phyloP scores from a whole-genome alignment of 2,113 vertebrate genomes.

The Terrapene triunguis region DNA sequence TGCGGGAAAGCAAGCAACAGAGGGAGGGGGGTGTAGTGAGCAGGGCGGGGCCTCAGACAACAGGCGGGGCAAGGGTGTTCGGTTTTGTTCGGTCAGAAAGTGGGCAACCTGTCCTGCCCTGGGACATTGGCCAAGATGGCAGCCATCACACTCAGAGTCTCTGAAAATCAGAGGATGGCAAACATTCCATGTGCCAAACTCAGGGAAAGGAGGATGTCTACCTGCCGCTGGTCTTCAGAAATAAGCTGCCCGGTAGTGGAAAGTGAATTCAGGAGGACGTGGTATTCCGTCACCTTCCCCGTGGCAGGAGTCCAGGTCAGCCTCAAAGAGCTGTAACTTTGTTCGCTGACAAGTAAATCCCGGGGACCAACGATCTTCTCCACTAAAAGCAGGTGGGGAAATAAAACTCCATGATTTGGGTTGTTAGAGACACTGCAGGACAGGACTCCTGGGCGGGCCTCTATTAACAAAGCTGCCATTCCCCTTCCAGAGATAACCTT shows the following conservation, averaged over 20 bases:
- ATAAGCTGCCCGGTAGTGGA: conserved; percentile 63
- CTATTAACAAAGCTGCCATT: fast-evolving
- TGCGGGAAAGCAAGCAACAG: no score
- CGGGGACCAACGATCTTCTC: conserved; percentile 80
- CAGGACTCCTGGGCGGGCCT: fast-evolving
- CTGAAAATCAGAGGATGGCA: not conserved
- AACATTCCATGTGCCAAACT: not conserved
- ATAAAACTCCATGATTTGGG: not conserved
- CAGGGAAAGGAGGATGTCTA: not conserved
- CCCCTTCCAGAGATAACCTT: fast-evolving
- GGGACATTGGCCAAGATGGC: not conserved
- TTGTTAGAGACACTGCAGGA: fast-evolving
- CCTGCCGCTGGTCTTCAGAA: conserved; percentile 77
- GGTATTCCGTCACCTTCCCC: conserved; percentile 84
- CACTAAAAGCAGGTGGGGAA: conserved; percentile 60
- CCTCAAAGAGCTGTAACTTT: conserved; percentile 83
- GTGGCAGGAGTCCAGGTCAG: conserved; percentile 88
- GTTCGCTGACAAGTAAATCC: conserved; percentile 83
- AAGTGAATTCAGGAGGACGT: conserved; percentile 78
- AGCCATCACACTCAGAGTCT: not conserved
- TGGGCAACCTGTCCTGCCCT: no score
- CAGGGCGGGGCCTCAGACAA: no score
- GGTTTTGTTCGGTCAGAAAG: no score
- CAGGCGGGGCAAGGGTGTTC: no score
- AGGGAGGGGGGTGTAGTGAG: no score